These are phyloP conservation scores for Colius striatus DNA, from an alignment of 2,113 vertebrate genomes.

Conservation along the genomic window DNA sequence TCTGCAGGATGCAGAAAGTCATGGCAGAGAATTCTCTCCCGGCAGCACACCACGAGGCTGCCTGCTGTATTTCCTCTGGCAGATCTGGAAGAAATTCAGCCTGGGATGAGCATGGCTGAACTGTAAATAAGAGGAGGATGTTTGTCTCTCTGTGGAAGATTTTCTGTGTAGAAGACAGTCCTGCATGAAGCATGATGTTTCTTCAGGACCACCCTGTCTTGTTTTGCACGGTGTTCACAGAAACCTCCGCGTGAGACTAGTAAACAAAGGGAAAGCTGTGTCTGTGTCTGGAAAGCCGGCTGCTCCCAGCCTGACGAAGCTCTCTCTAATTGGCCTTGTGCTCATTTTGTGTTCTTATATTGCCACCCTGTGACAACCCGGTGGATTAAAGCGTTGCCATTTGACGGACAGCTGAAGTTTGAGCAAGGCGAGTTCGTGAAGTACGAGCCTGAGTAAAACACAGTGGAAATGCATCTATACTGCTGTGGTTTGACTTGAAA, in stretches of 20 bases:
- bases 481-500: neutral
- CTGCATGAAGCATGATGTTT: fast-evolving
- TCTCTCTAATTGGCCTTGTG: neutral
- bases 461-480: neutral
- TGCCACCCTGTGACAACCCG: slow-evolving; percentile 58
- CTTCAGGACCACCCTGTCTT: neutral
- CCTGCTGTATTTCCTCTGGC: neutral
- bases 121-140: neutral
- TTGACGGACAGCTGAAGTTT: neutral
- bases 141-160: neutral
- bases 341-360: slow-evolving; percentile 41
- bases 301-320: neutral
- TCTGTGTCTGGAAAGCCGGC: neutral
- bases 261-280: slow-evolving; percentile 5
- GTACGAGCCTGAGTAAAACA: neutral
- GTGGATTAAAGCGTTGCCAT: neutral
- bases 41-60: neutral
- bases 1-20: fast-evolving
- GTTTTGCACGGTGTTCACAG: neutral
- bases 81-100: neutral
- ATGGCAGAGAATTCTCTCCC: neutral
- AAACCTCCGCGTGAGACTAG: neutral
- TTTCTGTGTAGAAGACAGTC: neutral
- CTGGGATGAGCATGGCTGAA: neutral
- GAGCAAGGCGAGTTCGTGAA: neutral